Evolutionary conservation across 2,113 vertebrate genomes (phyloP).

Genomic region (Rattus rattus): DNA sequence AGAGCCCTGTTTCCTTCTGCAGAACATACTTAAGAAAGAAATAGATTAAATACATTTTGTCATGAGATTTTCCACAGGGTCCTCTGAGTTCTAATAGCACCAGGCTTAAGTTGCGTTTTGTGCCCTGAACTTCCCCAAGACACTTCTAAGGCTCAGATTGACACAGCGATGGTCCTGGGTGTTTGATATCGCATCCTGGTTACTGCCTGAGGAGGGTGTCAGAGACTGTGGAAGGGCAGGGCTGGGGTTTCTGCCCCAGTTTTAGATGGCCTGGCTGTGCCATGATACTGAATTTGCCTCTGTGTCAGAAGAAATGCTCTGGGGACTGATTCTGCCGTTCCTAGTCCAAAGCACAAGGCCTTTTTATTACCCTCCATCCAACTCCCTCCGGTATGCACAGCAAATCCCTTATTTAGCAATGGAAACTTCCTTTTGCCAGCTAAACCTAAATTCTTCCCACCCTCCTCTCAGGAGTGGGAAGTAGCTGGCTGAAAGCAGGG

Average conservation of each 20-base stretch:
- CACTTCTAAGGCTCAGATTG: slow-evolving; percentile 40
- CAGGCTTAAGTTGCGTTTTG: slow-evolving; percentile 47
- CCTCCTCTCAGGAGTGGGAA: not conserved
- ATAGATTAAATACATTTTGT: slow-evolving; percentile 61
- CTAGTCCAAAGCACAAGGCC: not conserved
- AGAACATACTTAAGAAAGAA: slow-evolving; percentile 46
- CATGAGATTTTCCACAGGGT: slow-evolving; percentile 56
- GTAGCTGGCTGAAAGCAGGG: not conserved
- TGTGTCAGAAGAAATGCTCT: not conserved
- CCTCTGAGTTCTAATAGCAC: slow-evolving; percentile 49
- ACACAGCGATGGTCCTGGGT: not conserved
- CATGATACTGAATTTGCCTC: not conserved
- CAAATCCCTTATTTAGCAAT: not conserved
- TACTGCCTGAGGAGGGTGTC: not conserved
- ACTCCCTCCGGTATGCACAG: not conserved
- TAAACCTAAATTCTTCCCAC: not conserved
- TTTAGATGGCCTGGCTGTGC: not conserved
- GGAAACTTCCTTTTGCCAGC: not conserved
- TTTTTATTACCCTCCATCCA: not conserved
- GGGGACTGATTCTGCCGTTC: not conserved
- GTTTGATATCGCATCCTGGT: not conserved
- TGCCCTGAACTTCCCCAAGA: not conserved
- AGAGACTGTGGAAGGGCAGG: not conserved
- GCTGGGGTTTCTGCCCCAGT: not conserved
- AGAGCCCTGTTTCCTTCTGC: not conserved